Conservation (phyloP, 2,888 invertebrate species). For the Athalia cordata region DNA sequence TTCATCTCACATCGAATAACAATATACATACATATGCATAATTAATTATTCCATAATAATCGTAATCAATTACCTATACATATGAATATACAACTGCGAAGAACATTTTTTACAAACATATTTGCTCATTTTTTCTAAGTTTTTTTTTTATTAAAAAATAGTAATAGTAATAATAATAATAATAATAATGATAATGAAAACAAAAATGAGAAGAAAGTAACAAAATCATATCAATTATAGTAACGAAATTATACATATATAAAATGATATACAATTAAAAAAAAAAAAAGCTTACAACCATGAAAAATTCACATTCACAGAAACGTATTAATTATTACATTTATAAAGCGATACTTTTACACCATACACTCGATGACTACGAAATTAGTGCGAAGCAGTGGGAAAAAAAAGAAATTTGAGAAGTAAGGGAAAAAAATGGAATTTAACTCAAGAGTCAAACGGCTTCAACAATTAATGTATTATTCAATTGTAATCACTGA, state of each 20-base stretch:
- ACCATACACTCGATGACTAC: too few species aligned
- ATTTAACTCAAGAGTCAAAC: conserved; percentile 7
- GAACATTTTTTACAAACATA: neutral
- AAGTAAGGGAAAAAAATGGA: too few species aligned
- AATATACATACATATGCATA: neutral
- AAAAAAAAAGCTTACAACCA: too few species aligned
- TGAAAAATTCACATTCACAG: too few species aligned
- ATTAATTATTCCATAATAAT: neutral
- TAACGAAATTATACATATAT: conserved; percentile 33
- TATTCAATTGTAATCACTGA: neutral
- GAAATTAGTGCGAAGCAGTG: too few species aligned
- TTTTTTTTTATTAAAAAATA: too few species aligned
- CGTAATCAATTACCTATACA: neutral
- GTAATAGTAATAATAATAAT: neutral
- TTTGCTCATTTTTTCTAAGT: neutral
- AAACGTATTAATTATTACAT: too few species aligned
- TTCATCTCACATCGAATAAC: conserved; percentile 60
- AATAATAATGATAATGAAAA: conserved; percentile 16
- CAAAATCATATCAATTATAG: conserved; percentile 58
- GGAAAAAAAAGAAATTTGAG: too few species aligned
- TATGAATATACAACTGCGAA: neutral
- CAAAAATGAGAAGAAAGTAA: conserved; percentile 55
- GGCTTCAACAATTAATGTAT: conserved; percentile 32
- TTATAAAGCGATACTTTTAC: too few species aligned
- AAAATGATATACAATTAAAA: too few species aligned